Conservation (phyloP, 2,113 vertebrate genomes). For the Hippocampus mohnikei region DNA sequence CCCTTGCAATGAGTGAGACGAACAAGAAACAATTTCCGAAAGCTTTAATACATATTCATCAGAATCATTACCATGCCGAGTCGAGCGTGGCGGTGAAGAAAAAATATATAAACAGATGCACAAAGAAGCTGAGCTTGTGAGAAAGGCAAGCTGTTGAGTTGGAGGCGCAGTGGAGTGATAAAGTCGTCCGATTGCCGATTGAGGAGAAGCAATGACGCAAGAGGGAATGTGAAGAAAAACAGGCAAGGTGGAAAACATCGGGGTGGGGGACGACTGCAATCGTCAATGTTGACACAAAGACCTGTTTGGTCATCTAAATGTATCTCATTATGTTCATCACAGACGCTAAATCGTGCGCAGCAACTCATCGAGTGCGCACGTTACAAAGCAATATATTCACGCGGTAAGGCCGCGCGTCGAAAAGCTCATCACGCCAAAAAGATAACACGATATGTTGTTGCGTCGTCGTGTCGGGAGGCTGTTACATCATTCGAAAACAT, state of each 20-base stretch:
- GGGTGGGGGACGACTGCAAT: not conserved
- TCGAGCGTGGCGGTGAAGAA: conserved; percentile 23
- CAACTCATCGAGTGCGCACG: not conserved
- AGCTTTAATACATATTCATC: conserved; percentile 63
- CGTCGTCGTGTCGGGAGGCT: not conserved
- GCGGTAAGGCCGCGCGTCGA: not conserved
- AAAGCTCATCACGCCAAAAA: not conserved
- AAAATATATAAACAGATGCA: conserved; percentile 18
- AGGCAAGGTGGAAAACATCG: not conserved
- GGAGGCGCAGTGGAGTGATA: conserved; percentile 22
- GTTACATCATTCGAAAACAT: conserved; percentile 15
- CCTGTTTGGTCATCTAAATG: not conserved
- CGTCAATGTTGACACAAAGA: not conserved
- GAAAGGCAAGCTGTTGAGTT: conserved; percentile 40
- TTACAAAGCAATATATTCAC: not conserved
- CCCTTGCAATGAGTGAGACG: no score
- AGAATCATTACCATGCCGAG: conserved; percentile 52
- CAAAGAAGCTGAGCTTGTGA: conserved; percentile 29
- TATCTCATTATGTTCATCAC: not conserved
- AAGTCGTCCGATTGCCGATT: conserved; percentile 58
- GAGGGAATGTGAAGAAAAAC: conserved; percentile 14
- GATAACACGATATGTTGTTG: not conserved
- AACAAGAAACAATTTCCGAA: not conserved
- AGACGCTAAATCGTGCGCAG: not conserved
- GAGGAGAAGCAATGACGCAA: conserved; percentile 12